phyloP scores from a whole-genome alignment of 2,888 invertebrate genomes.

The Sceliomorpha sp. region DNA sequence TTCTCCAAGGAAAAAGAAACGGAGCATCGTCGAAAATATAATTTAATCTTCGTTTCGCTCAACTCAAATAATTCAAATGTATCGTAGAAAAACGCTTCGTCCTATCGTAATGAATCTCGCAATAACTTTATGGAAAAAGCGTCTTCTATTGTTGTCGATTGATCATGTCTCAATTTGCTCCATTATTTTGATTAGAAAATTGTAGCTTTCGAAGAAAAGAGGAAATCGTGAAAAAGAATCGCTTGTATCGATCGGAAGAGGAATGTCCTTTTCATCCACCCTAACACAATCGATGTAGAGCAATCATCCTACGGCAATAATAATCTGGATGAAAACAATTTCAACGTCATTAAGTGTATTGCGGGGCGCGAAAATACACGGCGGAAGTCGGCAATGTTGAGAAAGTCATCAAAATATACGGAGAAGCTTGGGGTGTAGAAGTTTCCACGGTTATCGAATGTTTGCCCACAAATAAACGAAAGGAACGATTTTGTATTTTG shows the following conservation, averaged over 20 bases:
- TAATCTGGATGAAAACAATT: constrained; percentile 53
- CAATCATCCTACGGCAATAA: constrained; percentile 50
- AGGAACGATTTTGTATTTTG: constrained; percentile 18
- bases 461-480: constrained; percentile 16
- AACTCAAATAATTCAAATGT: too few species aligned
- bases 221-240: constrained; percentile 37
- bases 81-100: too few species aligned
- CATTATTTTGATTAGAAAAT: constrained; percentile 45
- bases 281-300: constrained; percentile 43
- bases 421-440: constrained; percentile 10
- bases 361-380: constrained; percentile 27
- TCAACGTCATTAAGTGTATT: constrained; percentile 50
- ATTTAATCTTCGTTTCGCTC: too few species aligned
- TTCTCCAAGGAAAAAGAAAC: too few species aligned
- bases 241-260: constrained; percentile 39
- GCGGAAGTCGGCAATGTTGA: constrained; percentile 18
- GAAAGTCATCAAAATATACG: constrained; percentile 34
- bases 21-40: too few species aligned
- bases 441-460: too few species aligned
- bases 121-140: constrained; percentile 18
- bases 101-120: neutral
- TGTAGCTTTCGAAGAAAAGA: constrained; percentile 35
- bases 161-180: constrained; percentile 19
- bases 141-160: constrained; percentile 18
- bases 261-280: constrained; percentile 35